Conservation (phyloP, 2,888 invertebrate species). For the Spisula subtruncata region DNA sequence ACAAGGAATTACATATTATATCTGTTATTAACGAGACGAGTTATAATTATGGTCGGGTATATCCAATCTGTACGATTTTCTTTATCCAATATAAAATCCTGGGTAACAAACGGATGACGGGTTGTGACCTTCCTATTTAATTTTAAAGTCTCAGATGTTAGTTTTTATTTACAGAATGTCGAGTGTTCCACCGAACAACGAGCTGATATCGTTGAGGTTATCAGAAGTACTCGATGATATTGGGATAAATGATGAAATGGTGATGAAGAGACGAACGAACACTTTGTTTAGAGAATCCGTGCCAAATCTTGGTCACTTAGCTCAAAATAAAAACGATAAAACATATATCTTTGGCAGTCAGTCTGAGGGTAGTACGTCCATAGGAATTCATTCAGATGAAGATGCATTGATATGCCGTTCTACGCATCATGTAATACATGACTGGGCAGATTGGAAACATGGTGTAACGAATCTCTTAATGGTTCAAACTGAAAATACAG, state of each 20-base stretch:
- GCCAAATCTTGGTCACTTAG: background rate
- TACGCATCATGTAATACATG: background rate
- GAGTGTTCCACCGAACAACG: background rate
- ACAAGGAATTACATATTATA: no score
- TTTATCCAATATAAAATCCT: no score
- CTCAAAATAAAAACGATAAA: background rate
- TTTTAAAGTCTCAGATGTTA: no score
- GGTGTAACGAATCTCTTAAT: constrained; percentile 22
- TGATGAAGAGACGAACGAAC: background rate
- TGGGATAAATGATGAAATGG: background rate
- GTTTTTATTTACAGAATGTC: background rate
- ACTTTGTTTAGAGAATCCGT: background rate
- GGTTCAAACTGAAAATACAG: constrained; percentile 13
- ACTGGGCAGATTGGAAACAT: constrained; percentile 26
- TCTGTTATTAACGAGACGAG: no score
- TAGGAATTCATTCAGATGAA: constrained; percentile 13
- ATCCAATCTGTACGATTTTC: no score
- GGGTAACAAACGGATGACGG: no score
- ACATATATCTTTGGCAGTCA: background rate
- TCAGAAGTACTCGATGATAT: constrained; percentile 11
- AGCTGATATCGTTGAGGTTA: background rate
- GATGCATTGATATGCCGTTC: background rate
- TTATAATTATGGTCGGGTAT: no score
- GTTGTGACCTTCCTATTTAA: no score
- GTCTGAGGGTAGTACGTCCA: background rate